phyloP scores from a whole-genome alignment of 2,797 vertebrate genomes.

The Tragelaphus eurycerus region DNA sequence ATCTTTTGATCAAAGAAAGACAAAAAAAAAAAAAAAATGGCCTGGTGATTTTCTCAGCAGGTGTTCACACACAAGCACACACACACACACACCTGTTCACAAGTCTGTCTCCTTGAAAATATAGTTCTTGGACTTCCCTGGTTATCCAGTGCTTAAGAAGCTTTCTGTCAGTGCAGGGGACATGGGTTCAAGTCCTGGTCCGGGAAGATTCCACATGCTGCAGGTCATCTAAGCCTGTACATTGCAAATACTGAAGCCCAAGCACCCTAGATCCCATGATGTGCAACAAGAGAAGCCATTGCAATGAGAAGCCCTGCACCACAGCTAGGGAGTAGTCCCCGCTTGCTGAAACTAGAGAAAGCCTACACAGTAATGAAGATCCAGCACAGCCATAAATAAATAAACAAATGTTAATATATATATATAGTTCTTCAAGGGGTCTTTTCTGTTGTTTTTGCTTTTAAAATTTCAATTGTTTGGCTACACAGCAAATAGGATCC shows the following conservation, averaged over 20 bases:
- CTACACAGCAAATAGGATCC: fast-evolving
- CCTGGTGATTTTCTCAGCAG: background rate
- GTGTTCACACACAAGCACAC: background rate
- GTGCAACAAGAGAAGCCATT: background rate
- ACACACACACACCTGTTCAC: background rate
- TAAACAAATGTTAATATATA: background rate
- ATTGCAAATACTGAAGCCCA: background rate
- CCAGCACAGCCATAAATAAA: background rate
- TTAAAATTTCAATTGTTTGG: background rate
- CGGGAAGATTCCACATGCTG: background rate
- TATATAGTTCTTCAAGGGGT: background rate
- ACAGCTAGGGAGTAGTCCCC: background rate
- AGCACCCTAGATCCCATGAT: background rate
- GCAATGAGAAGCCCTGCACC: background rate
- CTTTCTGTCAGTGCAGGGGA: background rate
- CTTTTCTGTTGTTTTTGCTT: background rate
- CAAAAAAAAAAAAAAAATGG: background rate
- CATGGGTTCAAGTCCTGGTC: background rate
- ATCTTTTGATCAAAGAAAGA: background rate
- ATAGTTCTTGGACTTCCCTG: background rate
- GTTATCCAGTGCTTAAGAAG: background rate
- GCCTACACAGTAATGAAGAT: background rate
- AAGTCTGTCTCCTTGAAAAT: background rate
- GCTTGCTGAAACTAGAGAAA: background rate
- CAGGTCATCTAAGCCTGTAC: background rate